These are phyloP conservation scores for Drosophila ezoana DNA, from an alignment of 2,888 invertebrate genomes.

Conservation along the genomic window DNA sequence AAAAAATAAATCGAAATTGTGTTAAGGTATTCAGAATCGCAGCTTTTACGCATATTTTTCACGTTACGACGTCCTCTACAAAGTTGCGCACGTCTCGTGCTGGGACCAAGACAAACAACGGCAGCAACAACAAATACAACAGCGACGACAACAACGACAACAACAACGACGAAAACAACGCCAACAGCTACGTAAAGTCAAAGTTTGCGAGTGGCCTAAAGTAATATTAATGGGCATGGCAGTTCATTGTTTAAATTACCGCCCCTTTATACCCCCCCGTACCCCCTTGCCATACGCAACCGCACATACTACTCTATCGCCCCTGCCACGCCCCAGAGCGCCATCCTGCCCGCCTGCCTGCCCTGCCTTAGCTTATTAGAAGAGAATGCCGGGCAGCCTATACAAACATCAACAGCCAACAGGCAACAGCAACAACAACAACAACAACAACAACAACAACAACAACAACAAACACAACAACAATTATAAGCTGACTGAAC, in stretches of 20 bases:
- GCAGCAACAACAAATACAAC: constrained; percentile 11
- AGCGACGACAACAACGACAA: constrained; percentile 13
- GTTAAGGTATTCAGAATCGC: constrained; percentile 33
- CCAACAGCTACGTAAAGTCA: constrained; percentile 47
- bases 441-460: constrained; percentile 38
- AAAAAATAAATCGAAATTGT: constrained; percentile 25
- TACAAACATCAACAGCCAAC: constrained; percentile 53
- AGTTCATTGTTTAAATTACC: constrained; percentile 76
- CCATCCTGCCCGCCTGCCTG: neutral
- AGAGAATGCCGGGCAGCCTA: constrained; percentile 53
- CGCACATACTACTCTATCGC: constrained; percentile 1
- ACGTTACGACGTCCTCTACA: neutral
- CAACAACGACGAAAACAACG: constrained; percentile 8
- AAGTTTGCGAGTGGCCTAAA: constrained; percentile 70
- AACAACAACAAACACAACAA: constrained; percentile 25
- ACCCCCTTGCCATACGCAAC: neutral
- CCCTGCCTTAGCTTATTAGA: constrained; percentile 47
- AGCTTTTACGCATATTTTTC: constrained; percentile 33
- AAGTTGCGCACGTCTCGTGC: constrained; percentile 32
- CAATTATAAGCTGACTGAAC: constrained; percentile 48
- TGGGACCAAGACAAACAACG: constrained; percentile 50
- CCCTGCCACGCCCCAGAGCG: constrained; percentile 11
- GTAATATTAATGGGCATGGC: constrained; percentile 76
- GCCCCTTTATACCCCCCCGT: constrained; percentile 7
- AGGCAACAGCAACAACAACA: constrained; percentile 22